These are phyloP conservation scores for Zoanthus solanderi DNA, from an alignment of 92 coral and sea anemone species.

Conservation along the genomic window DNA sequence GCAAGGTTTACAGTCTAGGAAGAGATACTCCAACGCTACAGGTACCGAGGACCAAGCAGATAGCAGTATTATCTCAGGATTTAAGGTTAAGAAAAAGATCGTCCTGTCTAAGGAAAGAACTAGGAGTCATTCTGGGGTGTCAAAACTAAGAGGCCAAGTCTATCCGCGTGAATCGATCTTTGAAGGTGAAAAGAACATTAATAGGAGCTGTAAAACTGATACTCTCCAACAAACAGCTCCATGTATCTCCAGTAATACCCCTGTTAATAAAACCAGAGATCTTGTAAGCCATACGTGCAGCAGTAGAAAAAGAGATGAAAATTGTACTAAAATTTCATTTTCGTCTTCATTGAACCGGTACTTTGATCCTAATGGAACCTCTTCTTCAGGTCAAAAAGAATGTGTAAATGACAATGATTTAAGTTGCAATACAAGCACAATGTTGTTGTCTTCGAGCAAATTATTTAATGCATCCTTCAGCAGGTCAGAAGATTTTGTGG, in stretches of 20 bases:
- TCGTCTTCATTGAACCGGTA: background rate
- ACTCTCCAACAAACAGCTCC: background rate
- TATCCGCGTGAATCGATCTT: background rate
- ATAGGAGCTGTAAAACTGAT: background rate
- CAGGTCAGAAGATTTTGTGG: background rate
- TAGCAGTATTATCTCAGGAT: background rate
- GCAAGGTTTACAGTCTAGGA: constrained; percentile 41
- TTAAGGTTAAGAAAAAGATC: constrained; percentile 17
- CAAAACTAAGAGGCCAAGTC: constrained; percentile 9
- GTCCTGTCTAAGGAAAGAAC: background rate
- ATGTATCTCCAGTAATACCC: background rate
- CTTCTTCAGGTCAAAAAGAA: background rate
- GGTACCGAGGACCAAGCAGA: background rate
- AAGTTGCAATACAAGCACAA: background rate
- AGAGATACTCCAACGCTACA: constrained; percentile 35
- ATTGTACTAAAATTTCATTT: background rate
- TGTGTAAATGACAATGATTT: background rate
- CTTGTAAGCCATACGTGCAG: background rate
- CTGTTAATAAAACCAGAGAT: background rate
- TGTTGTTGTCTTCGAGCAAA: background rate
- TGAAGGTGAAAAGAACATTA: background rate
- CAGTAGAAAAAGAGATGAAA: background rate
- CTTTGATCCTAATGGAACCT: background rate
- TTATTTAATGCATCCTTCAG: background rate
- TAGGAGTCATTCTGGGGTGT: constrained; percentile 17